phyloP scores from a whole-genome alignment of 2,797 vertebrate genomes.

The Echeneis naucrates region DNA sequence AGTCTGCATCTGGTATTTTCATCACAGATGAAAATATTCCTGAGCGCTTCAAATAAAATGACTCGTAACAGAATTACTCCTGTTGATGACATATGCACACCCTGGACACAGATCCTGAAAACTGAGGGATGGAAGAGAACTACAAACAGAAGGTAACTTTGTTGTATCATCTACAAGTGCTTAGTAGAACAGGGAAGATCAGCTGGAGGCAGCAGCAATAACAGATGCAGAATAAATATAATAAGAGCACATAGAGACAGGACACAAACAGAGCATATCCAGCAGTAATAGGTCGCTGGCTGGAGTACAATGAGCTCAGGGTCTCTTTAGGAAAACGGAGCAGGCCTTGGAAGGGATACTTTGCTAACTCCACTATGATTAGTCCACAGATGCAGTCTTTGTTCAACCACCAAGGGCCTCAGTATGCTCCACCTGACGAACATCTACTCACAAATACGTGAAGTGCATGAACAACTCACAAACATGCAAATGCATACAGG shows the following conservation, averaged over 20 bases:
- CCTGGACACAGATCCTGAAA: conserved; percentile 17
- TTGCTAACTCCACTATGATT: conserved; percentile 73
- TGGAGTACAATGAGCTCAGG: conserved; percentile 64
- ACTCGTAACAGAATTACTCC: neutral
- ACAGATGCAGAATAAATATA: conserved; percentile 32
- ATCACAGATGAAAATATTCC: conserved; percentile 12
- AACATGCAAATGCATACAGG: neutral
- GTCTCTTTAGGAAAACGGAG: conserved; percentile 67
- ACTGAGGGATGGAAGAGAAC: conserved; percentile 12
- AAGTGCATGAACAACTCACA: conserved; percentile 1
- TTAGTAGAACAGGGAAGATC: conserved; percentile 54
- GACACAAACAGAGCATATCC: conserved; percentile 16
- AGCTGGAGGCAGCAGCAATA: conserved; percentile 61
- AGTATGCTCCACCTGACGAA: conserved; percentile 45
- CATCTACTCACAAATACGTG: conserved; percentile 23
- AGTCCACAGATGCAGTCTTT: conserved; percentile 63
- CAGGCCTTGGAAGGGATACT: conserved; percentile 72
- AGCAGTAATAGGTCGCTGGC: conserved; percentile 63
- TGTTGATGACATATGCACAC: neutral
- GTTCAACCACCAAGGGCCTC: conserved; percentile 33
- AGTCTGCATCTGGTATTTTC: conserved; percentile 13
- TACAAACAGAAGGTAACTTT: conserved; percentile 9
- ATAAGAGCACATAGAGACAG: conserved; percentile 40
- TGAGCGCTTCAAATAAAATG: conserved; percentile 5
- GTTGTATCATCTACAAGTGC: conserved; percentile 40